Base-by-base conservation (phyloP, 2,113 vertebrate genomes). In the Cranoglanis bouderius region DNA sequence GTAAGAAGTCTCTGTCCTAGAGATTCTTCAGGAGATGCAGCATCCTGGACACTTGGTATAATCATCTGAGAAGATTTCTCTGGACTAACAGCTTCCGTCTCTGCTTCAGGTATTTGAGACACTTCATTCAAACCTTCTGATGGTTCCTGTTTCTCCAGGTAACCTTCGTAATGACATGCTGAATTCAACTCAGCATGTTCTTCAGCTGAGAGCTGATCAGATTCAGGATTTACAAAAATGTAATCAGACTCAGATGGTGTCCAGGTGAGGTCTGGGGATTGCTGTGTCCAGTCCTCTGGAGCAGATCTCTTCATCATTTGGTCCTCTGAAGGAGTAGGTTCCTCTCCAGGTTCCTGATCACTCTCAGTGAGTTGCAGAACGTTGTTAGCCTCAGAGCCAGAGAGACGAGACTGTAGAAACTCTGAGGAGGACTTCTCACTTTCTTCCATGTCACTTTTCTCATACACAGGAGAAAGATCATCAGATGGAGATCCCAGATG, bases 381-480 rank as follows among this genome's bases (percentile, higher is more conserved):
- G n/a, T 85, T 86, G 81, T 82, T 38, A 40, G 35, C 4, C 38
- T 55, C 53, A 51, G 59, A 74, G 26, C 77, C 61, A 24, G 57
- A 88, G 2, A 83, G 53, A 24, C 35, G 49, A 12, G 61, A 38
- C 13, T 90, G 55, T 82, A 81, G 13, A 21, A 46, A 24, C 14
- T 86, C 85, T 46, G 74, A 89, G 38, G 35, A 49, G 10, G 82
- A 91, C 81, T 88, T 90, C 77, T 91, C 90, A 87, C 82, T 88
- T n/a, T 87, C 87, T 86, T 91, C 90, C 55, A 91, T 85, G 55
- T 91, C 90, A 85, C 88, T 89, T 83, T 91, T 91, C 85, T 91
- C 90, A 88, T 85, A 90, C 9, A 91, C 90, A 80, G 88, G 88
- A 51, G 90, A 91, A 19, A 63, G 51, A 63, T 90, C 38, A 84